A percentile compares a stretch with the other conserved stretches of the same genome.
Evolutionary conservation across 2,888 invertebrate genomes (phyloP).

Genomic region (Nineta flava): DNA sequence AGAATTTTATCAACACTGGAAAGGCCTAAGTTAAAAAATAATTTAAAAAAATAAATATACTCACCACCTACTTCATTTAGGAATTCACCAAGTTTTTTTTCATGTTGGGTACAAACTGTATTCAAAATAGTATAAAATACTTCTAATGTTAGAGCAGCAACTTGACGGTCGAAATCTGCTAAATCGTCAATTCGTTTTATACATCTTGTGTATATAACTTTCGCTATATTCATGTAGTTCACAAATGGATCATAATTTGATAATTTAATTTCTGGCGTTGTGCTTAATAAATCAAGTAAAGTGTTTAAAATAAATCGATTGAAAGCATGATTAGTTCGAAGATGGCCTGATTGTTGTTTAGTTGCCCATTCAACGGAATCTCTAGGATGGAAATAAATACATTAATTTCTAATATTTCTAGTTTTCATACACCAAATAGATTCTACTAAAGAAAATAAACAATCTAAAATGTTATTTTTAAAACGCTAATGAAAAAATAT

Average conservation of each 20-base stretch:
- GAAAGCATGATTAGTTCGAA: constrained; percentile 37
- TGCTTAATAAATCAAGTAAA: constrained; percentile 26
- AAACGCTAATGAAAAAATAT: too few relatives aligned
- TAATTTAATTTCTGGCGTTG: constrained; percentile 23
- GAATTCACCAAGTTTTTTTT: constrained; percentile 26
- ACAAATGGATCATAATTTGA: constrained; percentile 19
- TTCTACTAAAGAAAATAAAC: too few relatives aligned
- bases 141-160: constrained; percentile 38
- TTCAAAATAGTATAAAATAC: constrained; percentile 35
- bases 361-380: constrained; percentile 37
- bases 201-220: constrained; percentile 27
- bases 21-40: background rate
- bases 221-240: constrained; percentile 23
- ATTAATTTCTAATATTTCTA: background rate
- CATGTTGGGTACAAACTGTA: constrained; percentile 23
- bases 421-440: background rate
- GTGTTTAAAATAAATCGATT: constrained; percentile 38
- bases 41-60: constrained; percentile 10
- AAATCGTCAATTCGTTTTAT: constrained; percentile 34
- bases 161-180: constrained; percentile 37
- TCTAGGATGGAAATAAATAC: constrained; percentile 20
- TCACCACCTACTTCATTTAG: constrained; percentile 26
- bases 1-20: too few relatives aligned
- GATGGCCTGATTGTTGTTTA: constrained; percentile 29
- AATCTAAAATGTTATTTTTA: too few relatives aligned